Base-by-base conservation (phyloP, 2,797 vertebrate genomes). In the Periophthalmus magnuspinnatus region DNA sequence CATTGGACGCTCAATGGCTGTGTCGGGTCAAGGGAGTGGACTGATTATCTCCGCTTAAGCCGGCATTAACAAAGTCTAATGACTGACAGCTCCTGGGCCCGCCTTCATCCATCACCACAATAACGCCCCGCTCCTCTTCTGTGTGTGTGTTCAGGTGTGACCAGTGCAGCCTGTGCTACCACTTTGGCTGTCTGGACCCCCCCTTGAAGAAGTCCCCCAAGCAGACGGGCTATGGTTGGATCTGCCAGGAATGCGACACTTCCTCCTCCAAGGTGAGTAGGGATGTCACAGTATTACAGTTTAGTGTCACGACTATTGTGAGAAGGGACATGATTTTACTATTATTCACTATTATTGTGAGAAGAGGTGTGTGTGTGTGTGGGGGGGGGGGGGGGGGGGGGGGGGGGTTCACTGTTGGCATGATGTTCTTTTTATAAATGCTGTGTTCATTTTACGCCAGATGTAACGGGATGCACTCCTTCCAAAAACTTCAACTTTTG, bases 131-230 rank as follows among this genome's bases (percentile, higher is more conserved):
- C 59, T 41, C 83, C 67, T 81, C 81, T 71, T 57, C 28, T 61
- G 68, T 81, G 69, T 75, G 19, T 22, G 19, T 41, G 59, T 24
- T 70, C 82, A 99, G 97, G 88, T 99, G 97, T 91, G 97, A 99
- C 79, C 95, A 99, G 89, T 99, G 97, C 89, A 95, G 84, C 47
- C 95, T 99, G 74, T 99, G 96, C 90, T 99, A 99, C 90, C 97
- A 99, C 91, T 99, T 99, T 57, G 97, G 96, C 62, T 99, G 97
- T 78, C 91, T 99, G 92, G 97, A 99, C 86, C 97, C 97, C 89
- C 97, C 97, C n/a, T 90, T 99, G 91, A 99, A 97, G 95, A 99
- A 99, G 86, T 99, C 97, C 73, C 97, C 97, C 71, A 99, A 99
- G 85, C 97, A 98, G 91, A 97, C 97, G 6, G 97, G 97, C 70